Evolutionary conservation across 2,888 invertebrate genomes (phyloP).

Genomic region (Apodemia mormo): DNA sequence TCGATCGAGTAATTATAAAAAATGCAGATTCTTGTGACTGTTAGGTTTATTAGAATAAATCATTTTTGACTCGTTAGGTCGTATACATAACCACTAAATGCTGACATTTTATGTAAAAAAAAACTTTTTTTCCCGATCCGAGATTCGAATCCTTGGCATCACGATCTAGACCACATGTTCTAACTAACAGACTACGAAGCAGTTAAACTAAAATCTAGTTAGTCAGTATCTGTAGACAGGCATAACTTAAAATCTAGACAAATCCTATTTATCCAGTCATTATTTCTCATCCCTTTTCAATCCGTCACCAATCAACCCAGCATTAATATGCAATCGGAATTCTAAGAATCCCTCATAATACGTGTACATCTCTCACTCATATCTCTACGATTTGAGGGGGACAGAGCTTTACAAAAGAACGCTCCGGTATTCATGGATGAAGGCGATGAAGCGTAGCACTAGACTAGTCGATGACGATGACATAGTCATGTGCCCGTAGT

Average conservation of each 20-base stretch:
- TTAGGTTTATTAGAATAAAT: too few species aligned
- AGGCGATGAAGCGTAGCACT: conserved; percentile 72
- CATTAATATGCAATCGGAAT: conserved; percentile 42
- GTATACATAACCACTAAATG: too few species aligned
- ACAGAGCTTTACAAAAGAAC: conserved; percentile 57
- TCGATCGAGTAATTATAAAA: too few species aligned
- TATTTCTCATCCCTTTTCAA: conserved; percentile 35
- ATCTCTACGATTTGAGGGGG: conserved; percentile 45
- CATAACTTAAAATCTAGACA: conserved; percentile 16
- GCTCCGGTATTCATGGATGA: conserved; percentile 69
- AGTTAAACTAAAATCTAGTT: not conserved
- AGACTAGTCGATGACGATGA: conserved; percentile 77
- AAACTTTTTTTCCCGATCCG: too few species aligned
- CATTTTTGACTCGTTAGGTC: too few species aligned
- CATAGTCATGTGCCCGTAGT: conserved; percentile 45
- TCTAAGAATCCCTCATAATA: conserved; percentile 39
- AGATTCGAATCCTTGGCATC: not conserved
- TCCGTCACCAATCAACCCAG: conserved; percentile 42
- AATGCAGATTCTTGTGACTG: too few species aligned
- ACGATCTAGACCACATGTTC: not conserved
- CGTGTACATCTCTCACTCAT: conserved; percentile 44
- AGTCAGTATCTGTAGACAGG: not conserved
- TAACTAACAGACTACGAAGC: not conserved
- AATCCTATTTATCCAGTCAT: conserved; percentile 28
- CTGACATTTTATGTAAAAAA: too few species aligned